Conservation (phyloP, 2,888 invertebrate genomes). For the Aproaerema taeniolella region DNA sequence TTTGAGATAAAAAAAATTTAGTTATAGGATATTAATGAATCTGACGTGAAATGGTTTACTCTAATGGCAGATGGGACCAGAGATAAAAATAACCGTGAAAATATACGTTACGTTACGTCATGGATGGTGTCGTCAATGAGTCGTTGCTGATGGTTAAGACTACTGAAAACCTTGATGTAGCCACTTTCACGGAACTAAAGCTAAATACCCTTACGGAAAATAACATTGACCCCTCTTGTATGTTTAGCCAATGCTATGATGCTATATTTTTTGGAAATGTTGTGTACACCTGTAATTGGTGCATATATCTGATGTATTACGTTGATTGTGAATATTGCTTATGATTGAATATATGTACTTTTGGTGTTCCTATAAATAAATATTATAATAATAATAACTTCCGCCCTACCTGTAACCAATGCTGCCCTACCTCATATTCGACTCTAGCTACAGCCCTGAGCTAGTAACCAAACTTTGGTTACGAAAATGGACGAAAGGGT, state of each 20-base stretch:
- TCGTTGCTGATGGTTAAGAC: slow-evolving; percentile 19
- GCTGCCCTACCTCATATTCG: no score
- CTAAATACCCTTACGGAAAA: slow-evolving; percentile 17
- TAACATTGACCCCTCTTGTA: slow-evolving; percentile 19
- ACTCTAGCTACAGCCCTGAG: no score
- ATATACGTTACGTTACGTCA: slow-evolving; percentile 18
- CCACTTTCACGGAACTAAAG: slow-evolving; percentile 17
- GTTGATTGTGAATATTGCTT: no score
- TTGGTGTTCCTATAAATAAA: no score
- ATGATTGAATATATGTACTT: no score
- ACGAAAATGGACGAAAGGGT: no score
- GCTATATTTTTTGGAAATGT: no score
- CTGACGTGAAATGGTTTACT: slow-evolving; percentile 20
- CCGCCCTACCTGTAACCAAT: no score
- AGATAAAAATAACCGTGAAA: slow-evolving; percentile 19
- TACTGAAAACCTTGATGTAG: slow-evolving; percentile 19
- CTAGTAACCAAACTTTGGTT: no score
- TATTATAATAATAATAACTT: no score
- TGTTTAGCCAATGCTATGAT: slow-evolving; percentile 18
- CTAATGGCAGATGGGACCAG: slow-evolving; percentile 12
- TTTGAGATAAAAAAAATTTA: slow-evolving; percentile 7
- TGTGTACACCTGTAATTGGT: no score
- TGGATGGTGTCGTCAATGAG: slow-evolving; percentile 19
- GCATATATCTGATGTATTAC: no score
- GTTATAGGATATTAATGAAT: slow-evolving; percentile 16